Base-by-base conservation (phyloP, 2,888 invertebrate genomes). In the Alcis repandata region DNA sequence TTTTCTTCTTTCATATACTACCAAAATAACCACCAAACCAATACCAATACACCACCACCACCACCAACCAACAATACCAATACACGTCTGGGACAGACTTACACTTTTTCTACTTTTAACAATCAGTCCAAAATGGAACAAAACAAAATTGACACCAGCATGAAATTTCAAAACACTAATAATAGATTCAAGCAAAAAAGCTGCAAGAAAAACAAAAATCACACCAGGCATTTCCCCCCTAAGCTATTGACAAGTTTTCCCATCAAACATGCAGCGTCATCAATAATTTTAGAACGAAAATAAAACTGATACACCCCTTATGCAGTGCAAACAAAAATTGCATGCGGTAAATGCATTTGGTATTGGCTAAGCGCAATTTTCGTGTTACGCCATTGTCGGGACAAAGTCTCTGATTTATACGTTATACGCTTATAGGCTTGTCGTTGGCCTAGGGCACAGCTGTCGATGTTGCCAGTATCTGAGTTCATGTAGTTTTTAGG, bases 281-380 rank as follows among this genome's bases (percentile, higher is more conserved):
- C 58, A 48, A 48, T 48, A 58, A 58, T 48, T 58, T 27, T 2
- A 46, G 1, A 33, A 33, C 22, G 27, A 45, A 22, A 58, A 49
- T 15, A 52, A 43, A 51, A 15, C 11, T 2, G 32, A 45, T 43
- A 3, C 53, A 32, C 59, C 67, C 78, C 74, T 79, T 83, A 81
- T 80, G 56, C 74, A 70, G 72, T 72, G 69, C 76, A 77, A 74
- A 78, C 75, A 79, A 72, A 74, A 66, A 70, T 89, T 79, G 91
- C 91, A 91, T 91, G 90, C 88, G 75, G 85, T 78, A 85, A 89
- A 87, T 89, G 90, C 90, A 91, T 91, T 91, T 84, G 76, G 83
- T 83, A 86, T 85, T 75, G 84, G 79, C 74, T 71, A 84, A 84
- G 88, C 86, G 89, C 91, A 90, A 90, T 90, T 89, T 86, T 87